phyloP scores from a whole-genome alignment of 1,140 invertebrate species.

The Drosophila punjabiensis region DNA sequence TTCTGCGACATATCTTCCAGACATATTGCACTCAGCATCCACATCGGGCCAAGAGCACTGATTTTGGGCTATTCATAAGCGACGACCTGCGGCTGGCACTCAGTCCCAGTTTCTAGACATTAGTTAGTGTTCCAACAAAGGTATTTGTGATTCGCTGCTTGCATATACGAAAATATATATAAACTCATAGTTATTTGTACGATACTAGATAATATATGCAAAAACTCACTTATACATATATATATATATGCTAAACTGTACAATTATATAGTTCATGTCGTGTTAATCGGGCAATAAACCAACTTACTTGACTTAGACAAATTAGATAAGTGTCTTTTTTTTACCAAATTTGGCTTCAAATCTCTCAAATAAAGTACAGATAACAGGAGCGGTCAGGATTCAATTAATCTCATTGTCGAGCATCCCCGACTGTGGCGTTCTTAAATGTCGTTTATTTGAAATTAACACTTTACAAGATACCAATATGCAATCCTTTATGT shows the following conservation, averaged over 20 bases:
- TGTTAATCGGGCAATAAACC: constrained; percentile 59
- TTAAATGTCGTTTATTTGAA: constrained; percentile 51
- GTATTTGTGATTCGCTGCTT: constrained; percentile 72
- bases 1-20: constrained; percentile 78
- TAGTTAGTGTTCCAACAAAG: constrained; percentile 41
- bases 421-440: constrained; percentile 38
- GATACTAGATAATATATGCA: constrained; percentile 28
- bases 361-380: neutral
- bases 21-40: constrained; percentile 74
- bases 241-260: constrained; percentile 40
- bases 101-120: constrained; percentile 47
- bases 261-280: constrained; percentile 51
- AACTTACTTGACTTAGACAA: constrained; percentile 44
- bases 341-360: neutral
- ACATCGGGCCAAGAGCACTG: constrained; percentile 62
- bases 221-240: constrained; percentile 8
- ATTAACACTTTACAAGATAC: constrained; percentile 56
- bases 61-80: constrained; percentile 75
- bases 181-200: constrained; percentile 31
- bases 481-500: constrained; percentile 54
- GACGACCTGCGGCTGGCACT: constrained; percentile 67
- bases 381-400: neutral
- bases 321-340: neutral
- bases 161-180: constrained; percentile 10
- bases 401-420: constrained; percentile 41